A percentile compares a stretch with the other conserved stretches of the same genome.
These are phyloP conservation scores for Campoplex capitator DNA, from an alignment of 2,888 invertebrate species.

Conservation along the genomic window DNA sequence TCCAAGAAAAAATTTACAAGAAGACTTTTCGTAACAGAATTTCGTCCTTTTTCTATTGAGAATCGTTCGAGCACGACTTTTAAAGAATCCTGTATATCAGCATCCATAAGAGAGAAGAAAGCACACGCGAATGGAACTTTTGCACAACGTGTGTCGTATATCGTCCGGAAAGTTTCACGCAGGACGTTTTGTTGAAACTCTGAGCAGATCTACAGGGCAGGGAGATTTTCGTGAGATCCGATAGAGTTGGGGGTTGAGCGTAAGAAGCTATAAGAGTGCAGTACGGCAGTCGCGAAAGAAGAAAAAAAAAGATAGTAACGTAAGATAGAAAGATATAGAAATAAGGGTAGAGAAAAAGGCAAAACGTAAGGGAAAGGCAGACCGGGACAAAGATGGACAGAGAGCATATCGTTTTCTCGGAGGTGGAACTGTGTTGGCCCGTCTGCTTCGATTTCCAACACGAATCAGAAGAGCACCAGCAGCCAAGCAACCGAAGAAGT, in stretches of 20 bases:
- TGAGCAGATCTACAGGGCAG: constrained; percentile 24
- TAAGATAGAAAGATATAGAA: constrained; percentile 11
- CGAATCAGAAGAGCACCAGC: constrained; percentile 37
- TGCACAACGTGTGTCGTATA: constrained; percentile 43
- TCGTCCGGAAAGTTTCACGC: constrained; percentile 52
- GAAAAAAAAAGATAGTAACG: constrained; percentile 3
- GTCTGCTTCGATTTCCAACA: constrained; percentile 59
- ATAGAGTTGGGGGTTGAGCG: constrained; percentile 17
- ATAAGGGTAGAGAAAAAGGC: constrained; percentile 18
- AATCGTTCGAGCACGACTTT: background rate
- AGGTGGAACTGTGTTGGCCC: constrained; percentile 45
- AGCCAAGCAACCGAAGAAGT: constrained; percentile 71
- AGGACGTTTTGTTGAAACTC: constrained; percentile 38
- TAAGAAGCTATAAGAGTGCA: constrained; percentile 21
- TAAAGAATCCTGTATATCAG: background rate
- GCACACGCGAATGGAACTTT: background rate
- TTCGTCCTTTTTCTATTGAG: background rate
- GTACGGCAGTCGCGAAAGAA: constrained; percentile 13
- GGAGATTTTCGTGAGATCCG: constrained; percentile 25
- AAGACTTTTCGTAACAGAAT: background rate
- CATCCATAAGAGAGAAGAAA: constrained; percentile 4
- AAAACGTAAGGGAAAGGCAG: background rate
- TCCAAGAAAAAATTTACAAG: background rate
- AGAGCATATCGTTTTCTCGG: constrained; percentile 31
- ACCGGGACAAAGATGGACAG: constrained; percentile 4